Evolutionary conservation across 2,113 vertebrate species (phyloP), one percentile per base, ranked within the genome.

Genomic region (Gambusia affinis): DNA sequence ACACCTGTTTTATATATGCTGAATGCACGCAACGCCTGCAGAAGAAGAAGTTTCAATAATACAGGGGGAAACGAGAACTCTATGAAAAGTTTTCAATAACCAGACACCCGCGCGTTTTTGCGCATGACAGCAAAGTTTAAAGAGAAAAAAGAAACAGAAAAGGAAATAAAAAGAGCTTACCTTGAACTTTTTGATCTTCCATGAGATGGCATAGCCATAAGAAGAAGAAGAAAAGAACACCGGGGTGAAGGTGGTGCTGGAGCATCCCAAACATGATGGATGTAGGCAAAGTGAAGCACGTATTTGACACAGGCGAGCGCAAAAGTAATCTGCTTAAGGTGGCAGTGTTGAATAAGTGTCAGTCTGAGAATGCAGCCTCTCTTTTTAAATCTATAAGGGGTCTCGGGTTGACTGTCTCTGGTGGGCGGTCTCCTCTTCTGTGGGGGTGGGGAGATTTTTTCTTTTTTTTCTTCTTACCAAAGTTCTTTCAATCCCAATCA

Each of bases 301-400:
- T 90, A 93, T 89, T 85, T 85, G 88, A 95, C 93, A 94, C 91
- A 91, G 87, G 93, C 92, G 22, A 86, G 88, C 89, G 83, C 86
- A 89, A 90, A 95, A 91, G 92, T 94, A 94, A 95, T 93, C 94
- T 94, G 93, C 95, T 95, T 95, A 95, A 93, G 95, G 95, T 95
- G 96, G 95, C 97, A 96, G 95, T 95, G 96, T 96, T 98, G 97
- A 97, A 98, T 98, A 97, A 98, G 97, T 95, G 97, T 97, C 96
- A 96, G 96, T 93, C 96, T 96, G 93, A 93, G 96, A 95, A 96
- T 95, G 97, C 97, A 96, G 96, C 96, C 95, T 96, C 96, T 96
- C 97, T 97, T 98, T 98, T 99, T 99, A 99, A 99, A 98, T 98
- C 95, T 96, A 96, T 96, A 97, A 96, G 95, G 96, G 97, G 97